Percentiles rank a stretch among this genome's conserved stretches.
phyloP scores from a whole-genome alignment of 2,113 vertebrate species.

The Salvelinus namaycush region DNA sequence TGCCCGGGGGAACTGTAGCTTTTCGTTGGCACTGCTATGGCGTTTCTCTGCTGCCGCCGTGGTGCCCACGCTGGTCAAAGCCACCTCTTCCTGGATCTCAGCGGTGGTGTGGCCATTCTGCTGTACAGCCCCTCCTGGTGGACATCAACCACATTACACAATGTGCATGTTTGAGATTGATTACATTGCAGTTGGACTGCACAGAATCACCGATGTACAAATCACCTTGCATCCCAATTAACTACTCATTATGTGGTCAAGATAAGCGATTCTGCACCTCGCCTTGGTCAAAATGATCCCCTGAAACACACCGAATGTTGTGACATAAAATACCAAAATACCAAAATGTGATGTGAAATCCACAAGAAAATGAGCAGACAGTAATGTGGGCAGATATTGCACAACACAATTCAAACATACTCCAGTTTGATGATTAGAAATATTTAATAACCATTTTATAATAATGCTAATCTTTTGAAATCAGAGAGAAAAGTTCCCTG shows the following conservation, averaged over 20 bases:
- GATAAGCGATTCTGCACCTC: too few species aligned
- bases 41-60: slow-evolving; percentile 82
- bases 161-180: neutral
- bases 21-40: slow-evolving; percentile 82
- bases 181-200: neutral
- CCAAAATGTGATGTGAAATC: neutral
- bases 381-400: neutral
- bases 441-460: neutral
- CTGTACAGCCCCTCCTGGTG: slow-evolving; percentile 81
- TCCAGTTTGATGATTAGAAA: neutral
- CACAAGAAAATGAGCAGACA: neutral
- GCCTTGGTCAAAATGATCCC: too few species aligned
- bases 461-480: neutral
- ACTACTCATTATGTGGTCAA: too few species aligned
- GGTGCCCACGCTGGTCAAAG: slow-evolving; percentile 84
- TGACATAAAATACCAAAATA: too few species aligned
- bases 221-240: neutral
- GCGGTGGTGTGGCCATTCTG: slow-evolving; percentile 90
- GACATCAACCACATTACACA: slow-evolving; percentile 20
- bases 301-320: too few species aligned
- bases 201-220: neutral
- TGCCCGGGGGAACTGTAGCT: slow-evolving; percentile 85
- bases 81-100: slow-evolving; percentile 94
- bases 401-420: neutral
- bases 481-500: neutral